These are phyloP conservation scores for Syngnathus rostellatus DNA, from an alignment of 2,797 vertebrate species.

Conservation along the genomic window DNA sequence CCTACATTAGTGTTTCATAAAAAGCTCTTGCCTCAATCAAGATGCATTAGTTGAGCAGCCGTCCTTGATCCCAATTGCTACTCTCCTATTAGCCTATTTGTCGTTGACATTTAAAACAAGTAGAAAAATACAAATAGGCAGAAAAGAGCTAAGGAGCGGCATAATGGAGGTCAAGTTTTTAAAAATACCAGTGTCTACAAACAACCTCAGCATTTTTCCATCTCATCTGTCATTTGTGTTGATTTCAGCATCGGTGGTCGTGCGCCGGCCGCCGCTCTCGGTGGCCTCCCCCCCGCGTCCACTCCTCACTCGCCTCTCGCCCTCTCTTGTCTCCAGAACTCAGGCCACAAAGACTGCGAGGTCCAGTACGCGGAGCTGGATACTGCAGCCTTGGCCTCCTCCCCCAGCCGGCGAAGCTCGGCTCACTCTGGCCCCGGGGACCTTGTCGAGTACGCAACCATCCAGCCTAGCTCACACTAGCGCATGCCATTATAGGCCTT, in stretches of 20 bases:
- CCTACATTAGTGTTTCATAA: too few relatives aligned
- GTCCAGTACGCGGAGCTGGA: conserved; percentile 94
- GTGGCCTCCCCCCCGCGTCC: conserved; percentile 4
- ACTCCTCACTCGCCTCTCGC: conserved; percentile 32
- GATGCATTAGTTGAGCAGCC: too few relatives aligned
- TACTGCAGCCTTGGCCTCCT: conserved; percentile 83
- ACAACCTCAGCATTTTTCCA: not conserved
- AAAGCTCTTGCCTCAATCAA: too few relatives aligned
- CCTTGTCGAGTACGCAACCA: conserved; percentile 88
- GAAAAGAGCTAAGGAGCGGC: too few relatives aligned
- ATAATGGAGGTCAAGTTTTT: not conserved
- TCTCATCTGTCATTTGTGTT: not conserved
- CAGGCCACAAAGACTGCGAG: conserved; percentile 82
- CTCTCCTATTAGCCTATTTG: too few relatives aligned
- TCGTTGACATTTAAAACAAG: too few relatives aligned
- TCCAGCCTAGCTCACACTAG: conserved; percentile 89
- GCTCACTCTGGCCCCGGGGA: conserved; percentile 79
- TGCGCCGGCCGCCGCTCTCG: not conserved
- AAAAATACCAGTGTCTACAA: not conserved
- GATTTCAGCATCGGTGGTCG: not conserved
- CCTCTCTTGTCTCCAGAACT: conserved; percentile 74
- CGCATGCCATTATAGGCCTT: conserved; percentile 79
- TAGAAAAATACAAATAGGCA: too few relatives aligned
- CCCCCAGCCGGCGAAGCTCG: conserved; percentile 75
- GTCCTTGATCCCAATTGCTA: too few relatives aligned